These are phyloP conservation scores for Clupea harengus DNA, from an alignment of 2,113 vertebrate genomes.

Conservation along the genomic window DNA sequence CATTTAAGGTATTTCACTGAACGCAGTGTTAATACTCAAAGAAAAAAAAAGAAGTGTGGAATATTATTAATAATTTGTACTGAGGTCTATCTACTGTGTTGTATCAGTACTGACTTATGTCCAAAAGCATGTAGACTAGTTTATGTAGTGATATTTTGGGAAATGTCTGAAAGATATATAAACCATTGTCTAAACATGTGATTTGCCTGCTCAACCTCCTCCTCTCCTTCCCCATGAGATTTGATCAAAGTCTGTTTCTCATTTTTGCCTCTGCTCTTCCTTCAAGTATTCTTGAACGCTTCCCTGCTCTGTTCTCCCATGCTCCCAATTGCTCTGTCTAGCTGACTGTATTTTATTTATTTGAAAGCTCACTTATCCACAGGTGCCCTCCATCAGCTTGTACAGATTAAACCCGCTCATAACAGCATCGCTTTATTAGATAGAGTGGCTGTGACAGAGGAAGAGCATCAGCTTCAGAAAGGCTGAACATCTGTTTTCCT, in stretches of 20 bases:
- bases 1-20: no score
- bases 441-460: conserved; percentile 32
- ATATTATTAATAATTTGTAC: neutral
- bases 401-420: neutral
- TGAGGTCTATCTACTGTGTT: neutral
- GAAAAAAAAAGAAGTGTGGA: neutral
- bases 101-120: neutral
- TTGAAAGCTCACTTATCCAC: neutral
- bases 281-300: neutral
- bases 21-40: no score
- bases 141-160: neutral
- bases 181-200: neutral
- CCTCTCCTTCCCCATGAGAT: neutral
- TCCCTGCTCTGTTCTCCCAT: neutral
- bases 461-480: conserved; percentile 17
- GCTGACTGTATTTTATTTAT: neutral
- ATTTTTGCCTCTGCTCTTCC: neutral
- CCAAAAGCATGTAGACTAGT: neutral
- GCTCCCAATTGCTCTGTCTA: neutral
- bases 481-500: conserved; percentile 46
- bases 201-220: neutral
- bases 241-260: neutral
- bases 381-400: neutral
- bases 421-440: neutral
- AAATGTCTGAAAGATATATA: neutral